Conservation (phyloP, 2,113 vertebrate species). For the Monarcha castaneiventris region DNA sequence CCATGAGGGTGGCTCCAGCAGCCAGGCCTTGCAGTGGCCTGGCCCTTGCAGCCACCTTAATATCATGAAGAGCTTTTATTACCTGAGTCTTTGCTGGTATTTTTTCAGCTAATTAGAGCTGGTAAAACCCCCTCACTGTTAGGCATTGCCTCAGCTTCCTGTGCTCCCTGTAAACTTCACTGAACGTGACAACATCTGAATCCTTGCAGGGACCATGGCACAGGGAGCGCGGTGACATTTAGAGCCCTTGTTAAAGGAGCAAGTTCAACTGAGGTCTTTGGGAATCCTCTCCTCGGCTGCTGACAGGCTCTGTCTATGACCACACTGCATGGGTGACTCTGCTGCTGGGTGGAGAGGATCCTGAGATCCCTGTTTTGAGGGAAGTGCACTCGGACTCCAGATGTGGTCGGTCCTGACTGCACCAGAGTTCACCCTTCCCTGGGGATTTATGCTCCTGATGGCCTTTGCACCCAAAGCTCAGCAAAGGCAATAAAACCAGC, state of each 20-base stretch:
- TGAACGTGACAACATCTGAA: not conserved
- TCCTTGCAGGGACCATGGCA: not conserved
- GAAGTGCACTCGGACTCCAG: not conserved
- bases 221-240: not conserved
- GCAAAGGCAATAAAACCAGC: not conserved
- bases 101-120: constrained; percentile 25
- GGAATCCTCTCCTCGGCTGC: not conserved
- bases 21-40: not conserved
- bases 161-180: constrained; percentile 4
- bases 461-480: not conserved
- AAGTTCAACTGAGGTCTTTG: not conserved
- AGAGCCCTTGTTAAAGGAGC: not conserved
- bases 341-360: not conserved
- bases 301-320: not conserved
- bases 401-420: not conserved
- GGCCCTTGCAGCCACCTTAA: not conserved
- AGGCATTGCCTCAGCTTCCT: not conserved
- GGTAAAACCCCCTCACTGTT: not conserved
- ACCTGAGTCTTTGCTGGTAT: not conserved
- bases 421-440: not conserved
- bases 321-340: not conserved
- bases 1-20: not conserved
- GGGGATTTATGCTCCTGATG: not conserved
- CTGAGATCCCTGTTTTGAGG: not conserved
- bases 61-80: not conserved